phyloP scores from a whole-genome alignment of 2,797 vertebrate genomes.

The Lophotriccus pileatus region DNA sequence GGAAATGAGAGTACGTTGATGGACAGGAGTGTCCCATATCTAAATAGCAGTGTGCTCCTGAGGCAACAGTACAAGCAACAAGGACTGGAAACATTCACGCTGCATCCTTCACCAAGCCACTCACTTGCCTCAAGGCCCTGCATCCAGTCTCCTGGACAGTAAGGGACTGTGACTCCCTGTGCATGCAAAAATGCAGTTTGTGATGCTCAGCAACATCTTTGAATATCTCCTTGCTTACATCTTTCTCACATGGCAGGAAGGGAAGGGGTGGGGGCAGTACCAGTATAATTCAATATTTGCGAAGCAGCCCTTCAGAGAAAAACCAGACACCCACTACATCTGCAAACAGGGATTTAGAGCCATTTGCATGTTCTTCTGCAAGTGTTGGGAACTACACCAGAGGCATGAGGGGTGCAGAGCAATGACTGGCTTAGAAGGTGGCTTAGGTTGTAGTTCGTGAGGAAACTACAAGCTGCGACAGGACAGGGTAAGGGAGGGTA shows the following conservation, averaged over 20 bases:
- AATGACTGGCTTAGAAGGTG: not conserved
- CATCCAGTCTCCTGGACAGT: not conserved
- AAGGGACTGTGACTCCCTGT: not conserved
- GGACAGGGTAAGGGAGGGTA: not conserved
- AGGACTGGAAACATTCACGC: not conserved
- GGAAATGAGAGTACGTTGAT: not conserved
- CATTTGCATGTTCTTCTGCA: not conserved
- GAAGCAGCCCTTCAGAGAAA: not conserved
- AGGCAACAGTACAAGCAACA: not conserved
- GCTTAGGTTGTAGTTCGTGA: not conserved
- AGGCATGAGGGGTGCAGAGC: not conserved
- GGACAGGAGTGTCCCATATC: not conserved
- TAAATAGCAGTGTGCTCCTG: not conserved
- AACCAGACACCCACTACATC: not conserved
- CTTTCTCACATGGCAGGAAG: not conserved
- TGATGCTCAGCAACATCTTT: not conserved
- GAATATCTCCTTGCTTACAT: not conserved
- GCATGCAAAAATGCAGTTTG: not conserved
- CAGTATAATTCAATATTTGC: not conserved
- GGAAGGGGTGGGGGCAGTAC: accelerated
- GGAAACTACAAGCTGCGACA: not conserved
- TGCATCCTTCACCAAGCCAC: not conserved
- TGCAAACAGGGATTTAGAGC: not conserved
- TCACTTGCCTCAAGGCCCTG: not conserved
- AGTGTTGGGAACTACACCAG: not conserved